A percentile compares a stretch with the other conserved stretches of the same genome.
These are phyloP conservation scores for Pocillopora meandrina DNA, from an alignment of 92 coral and sea anemone species.

Conservation along the genomic window DNA sequence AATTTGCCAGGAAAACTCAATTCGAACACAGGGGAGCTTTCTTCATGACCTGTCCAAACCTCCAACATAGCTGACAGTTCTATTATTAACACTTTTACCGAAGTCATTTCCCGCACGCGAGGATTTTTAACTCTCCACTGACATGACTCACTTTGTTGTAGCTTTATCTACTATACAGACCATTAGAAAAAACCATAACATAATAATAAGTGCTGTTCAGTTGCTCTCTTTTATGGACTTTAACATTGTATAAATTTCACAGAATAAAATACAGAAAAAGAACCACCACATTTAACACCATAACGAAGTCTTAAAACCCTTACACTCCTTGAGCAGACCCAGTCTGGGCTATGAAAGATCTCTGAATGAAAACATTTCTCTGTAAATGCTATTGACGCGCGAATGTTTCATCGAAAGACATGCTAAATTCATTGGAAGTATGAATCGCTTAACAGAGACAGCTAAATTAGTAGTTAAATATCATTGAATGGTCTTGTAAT, in stretches of 20 bases:
- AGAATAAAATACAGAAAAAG: too few relatives aligned
- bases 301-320: neutral
- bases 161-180: neutral
- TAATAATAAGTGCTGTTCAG: too few relatives aligned
- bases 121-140: neutral
- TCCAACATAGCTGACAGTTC: neutral
- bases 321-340: neutral
- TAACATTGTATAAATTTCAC: too few relatives aligned
- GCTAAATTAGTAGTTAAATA: neutral
- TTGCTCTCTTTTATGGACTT: too few relatives aligned
- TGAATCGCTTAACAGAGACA: neutral
- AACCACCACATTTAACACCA: too few relatives aligned
- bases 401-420: neutral
- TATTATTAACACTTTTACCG: conserved; percentile 1
- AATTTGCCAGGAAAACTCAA: neutral
- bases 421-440: too few relatives aligned
- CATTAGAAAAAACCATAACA: too few relatives aligned
- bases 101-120: neutral
- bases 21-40: neutral
- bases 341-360: too few relatives aligned
- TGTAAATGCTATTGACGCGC: neutral
- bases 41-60: neutral
- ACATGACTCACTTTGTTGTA: neutral
- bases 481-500: neutral
- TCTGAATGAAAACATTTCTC: neutral